These are phyloP conservation scores for Apomyelois bistriatella DNA, from an alignment of 2,888 invertebrate species.

Conservation along the genomic window DNA sequence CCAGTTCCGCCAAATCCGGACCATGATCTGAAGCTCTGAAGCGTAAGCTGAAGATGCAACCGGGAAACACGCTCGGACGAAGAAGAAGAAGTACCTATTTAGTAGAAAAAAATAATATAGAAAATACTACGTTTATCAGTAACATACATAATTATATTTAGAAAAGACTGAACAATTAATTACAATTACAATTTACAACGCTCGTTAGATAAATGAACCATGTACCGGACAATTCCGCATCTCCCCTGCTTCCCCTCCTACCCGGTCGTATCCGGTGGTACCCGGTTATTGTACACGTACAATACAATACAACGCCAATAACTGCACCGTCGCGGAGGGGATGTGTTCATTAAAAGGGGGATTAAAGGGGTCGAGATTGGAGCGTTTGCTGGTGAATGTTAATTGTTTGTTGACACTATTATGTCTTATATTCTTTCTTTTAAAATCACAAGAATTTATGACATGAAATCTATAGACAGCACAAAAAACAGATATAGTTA, in stretches of 20 bases:
- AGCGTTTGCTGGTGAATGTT: slow-evolving; percentile 11
- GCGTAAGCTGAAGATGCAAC: no score
- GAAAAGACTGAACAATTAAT: slow-evolving; percentile 16
- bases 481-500: no score
- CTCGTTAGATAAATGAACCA: slow-evolving; percentile 12
- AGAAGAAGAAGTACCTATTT: no score
- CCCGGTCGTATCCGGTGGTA: slow-evolving; percentile 24
- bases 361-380: slow-evolving; percentile 33
- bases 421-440: no score
- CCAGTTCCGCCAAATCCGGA: no score
- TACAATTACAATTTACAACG: slow-evolving; percentile 26
- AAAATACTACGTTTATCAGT: no score
- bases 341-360: slow-evolving; percentile 44
- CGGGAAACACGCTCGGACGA: no score
- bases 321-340: slow-evolving; percentile 34
- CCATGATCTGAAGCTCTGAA: no score
- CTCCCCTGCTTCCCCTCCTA: slow-evolving; percentile 27
- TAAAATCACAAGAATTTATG: no score
- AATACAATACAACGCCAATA: slow-evolving; percentile 38
- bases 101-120: not conserved
- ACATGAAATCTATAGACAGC: no score
- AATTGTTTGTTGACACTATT: slow-evolving; percentile 6
- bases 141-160: not conserved
- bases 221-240: slow-evolving; percentile 25
- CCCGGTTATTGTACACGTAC: slow-evolving; percentile 29